phyloP scores from a whole-genome alignment of 1,140 invertebrate genomes.

The Medauroidea extradentata region DNA sequence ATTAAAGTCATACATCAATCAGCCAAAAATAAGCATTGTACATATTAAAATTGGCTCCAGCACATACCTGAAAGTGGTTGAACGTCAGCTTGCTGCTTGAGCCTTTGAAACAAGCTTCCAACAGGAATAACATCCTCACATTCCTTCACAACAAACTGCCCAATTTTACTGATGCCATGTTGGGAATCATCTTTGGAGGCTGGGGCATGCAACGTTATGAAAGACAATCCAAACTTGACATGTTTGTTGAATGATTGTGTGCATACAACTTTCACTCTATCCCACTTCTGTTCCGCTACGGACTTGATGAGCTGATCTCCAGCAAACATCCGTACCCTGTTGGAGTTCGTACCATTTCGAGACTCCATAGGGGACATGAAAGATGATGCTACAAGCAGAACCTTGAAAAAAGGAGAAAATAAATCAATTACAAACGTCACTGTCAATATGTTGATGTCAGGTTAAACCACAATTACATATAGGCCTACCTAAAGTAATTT shows the following conservation, averaged over 20 bases:
- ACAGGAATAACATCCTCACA: slow-evolving; percentile 38
- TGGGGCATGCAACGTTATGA: slow-evolving; percentile 63
- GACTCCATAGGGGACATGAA: slow-evolving; percentile 77
- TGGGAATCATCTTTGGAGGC: slow-evolving; percentile 23
- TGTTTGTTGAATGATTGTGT: slow-evolving; percentile 83
- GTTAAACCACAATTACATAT: too few relatives aligned
- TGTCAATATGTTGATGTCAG: too few relatives aligned
- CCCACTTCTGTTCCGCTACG: slow-evolving; percentile 67
- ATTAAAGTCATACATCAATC: too few relatives aligned
- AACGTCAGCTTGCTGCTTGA: slow-evolving; percentile 30
- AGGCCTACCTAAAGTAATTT: too few relatives aligned
- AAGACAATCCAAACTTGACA: slow-evolving; percentile 72
- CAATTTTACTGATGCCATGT: slow-evolving; percentile 39
- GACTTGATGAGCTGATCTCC: slow-evolving; percentile 53
- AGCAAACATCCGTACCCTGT: slow-evolving; percentile 72
- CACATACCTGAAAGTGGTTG: slow-evolving; percentile 27
- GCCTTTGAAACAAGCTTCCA: slow-evolving; percentile 51
- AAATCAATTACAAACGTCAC: background rate
- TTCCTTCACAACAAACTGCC: slow-evolving; percentile 58
- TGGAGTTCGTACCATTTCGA: slow-evolving; percentile 57
- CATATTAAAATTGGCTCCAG: too few relatives aligned
- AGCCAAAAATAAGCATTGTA: too few relatives aligned
- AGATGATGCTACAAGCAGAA: slow-evolving; percentile 71
- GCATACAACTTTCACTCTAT: slow-evolving; percentile 77
- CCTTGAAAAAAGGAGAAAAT: slow-evolving; percentile 41